Conservation (phyloP, 2,888 invertebrate genomes). For the Tenthredo amoena region DNA sequence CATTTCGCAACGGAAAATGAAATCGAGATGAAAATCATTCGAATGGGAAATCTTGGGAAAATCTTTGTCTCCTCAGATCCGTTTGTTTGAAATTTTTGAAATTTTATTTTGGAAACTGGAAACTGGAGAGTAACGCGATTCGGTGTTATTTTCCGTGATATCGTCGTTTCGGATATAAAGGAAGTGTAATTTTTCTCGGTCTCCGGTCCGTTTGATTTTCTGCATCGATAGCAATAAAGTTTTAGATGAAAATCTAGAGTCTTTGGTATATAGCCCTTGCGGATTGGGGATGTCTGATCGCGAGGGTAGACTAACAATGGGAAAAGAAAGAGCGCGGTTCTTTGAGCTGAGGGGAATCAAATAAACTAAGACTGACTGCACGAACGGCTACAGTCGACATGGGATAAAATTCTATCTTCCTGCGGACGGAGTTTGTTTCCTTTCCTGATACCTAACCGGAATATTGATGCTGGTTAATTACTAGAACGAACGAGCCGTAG, state of each 20-base stretch:
- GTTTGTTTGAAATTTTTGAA: too few species aligned
- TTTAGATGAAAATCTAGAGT: constrained; percentile 28
- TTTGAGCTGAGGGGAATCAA: constrained; percentile 33
- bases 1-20: not conserved
- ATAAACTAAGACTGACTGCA: constrained; percentile 34
- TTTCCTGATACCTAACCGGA: constrained; percentile 25
- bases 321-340: constrained; percentile 13
- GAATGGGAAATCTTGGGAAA: too few species aligned
- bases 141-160: too few species aligned
- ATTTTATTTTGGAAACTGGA: too few species aligned
- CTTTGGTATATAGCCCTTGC: not conserved
- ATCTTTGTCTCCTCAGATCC: too few species aligned
- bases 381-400: constrained; percentile 28
- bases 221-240: constrained; percentile 15
- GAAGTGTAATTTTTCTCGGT: too few species aligned
- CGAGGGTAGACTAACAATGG: constrained; percentile 28
- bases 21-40: not conserved
- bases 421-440: constrained; percentile 35
- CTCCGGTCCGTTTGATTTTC: not conserved
- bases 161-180: too few species aligned
- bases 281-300: constrained; percentile 33
- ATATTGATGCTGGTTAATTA: constrained; percentile 48
- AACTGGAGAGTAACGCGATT: too few species aligned
- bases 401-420: constrained; percentile 46
- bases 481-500: constrained; percentile 14